Evolutionary conservation across 1,140 invertebrate genomes (phyloP).

Genomic region (Apocrypta bakeri): DNA sequence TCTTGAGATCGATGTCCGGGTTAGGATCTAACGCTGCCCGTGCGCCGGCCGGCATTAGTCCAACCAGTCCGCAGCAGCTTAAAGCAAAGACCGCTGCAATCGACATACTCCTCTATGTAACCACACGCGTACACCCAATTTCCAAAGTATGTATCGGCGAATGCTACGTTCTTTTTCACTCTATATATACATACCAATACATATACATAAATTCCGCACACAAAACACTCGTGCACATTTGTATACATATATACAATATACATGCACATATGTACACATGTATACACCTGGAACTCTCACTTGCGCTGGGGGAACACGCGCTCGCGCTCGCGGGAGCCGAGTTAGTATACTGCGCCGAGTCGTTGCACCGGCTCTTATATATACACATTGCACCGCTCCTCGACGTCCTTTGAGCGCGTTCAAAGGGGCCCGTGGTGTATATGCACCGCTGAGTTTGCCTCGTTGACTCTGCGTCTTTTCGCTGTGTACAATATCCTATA

Average conservation of each 20-base stretch:
- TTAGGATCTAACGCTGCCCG: slow-evolving; percentile 56
- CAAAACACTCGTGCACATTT: no score
- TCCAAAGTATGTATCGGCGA: background rate
- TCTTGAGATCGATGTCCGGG: slow-evolving; percentile 64
- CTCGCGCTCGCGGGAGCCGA: slow-evolving; percentile 9
- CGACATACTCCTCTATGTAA: background rate
- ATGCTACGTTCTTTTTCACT: background rate
- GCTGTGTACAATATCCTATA: no score
- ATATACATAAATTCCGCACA: background rate
- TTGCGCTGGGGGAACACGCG: slow-evolving; percentile 17
- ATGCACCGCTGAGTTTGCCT: background rate
- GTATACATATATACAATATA: no score
- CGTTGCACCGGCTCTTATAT: slow-evolving; percentile 54
- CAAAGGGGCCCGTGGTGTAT: background rate
- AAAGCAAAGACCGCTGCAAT: background rate
- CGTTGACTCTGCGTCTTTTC: no score
- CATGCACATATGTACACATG: no score
- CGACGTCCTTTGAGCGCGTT: background rate
- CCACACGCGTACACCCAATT: background rate
- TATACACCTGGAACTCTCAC: background rate
- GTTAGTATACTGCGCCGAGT: slow-evolving; percentile 28
- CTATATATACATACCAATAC: background rate
- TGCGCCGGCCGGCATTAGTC: background rate
- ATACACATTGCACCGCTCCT: slow-evolving; percentile 50
- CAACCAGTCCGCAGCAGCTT: background rate